Evolutionary conservation across 2,888 invertebrate species (phyloP), one percentile per base, ranked within the genome.

Genomic region (Nasonia oneida): DNA sequence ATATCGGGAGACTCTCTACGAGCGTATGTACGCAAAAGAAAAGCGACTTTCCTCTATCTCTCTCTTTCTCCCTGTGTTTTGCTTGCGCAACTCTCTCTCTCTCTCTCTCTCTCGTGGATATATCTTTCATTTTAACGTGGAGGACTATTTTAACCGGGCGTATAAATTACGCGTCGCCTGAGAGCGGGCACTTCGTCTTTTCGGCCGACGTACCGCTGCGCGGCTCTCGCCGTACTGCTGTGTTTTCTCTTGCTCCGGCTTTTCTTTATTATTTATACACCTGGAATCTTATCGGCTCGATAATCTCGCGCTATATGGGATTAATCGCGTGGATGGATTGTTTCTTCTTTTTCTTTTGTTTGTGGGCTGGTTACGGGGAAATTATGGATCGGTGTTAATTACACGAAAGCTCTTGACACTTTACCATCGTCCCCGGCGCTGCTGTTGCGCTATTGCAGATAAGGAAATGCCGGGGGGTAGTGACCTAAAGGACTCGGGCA

Each of bases 101-200:
- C 18, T 6, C 33, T 29, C 29, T 1, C 29, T n/a, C 18, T 57
- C 29, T n/a, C 8, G 29, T 42, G 73, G 71, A 77, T 70, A 77
- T 86, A 61, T 84, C 83, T 82, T 85, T 85, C 79, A 81, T 81
- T 85, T 64, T 79, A 85, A 61, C 18, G 18, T 79, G 14, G 77
- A 37, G 53, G 80, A 71, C 82, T 83, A 83, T 86, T 86, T 86
- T 83, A 86, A 84, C 77, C 82, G 73, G 33, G 71, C 71, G 80
- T 86, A 86, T 86, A 86, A 86, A 86, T 86, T 86, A 83, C 80
- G 80, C 77, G 82, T 82, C 80, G 86, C 80, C 86, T 84, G 84
- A 84, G 75, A 23, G 33, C 37, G 39, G 37, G 79, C 78, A 87
- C 79, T 82, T 87, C 79, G 73, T 82, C 82, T 84, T 83, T 83